These are phyloP conservation scores for Salminus brasiliensis DNA, from an alignment of 2,113 vertebrate genomes.

Conservation along the genomic window DNA sequence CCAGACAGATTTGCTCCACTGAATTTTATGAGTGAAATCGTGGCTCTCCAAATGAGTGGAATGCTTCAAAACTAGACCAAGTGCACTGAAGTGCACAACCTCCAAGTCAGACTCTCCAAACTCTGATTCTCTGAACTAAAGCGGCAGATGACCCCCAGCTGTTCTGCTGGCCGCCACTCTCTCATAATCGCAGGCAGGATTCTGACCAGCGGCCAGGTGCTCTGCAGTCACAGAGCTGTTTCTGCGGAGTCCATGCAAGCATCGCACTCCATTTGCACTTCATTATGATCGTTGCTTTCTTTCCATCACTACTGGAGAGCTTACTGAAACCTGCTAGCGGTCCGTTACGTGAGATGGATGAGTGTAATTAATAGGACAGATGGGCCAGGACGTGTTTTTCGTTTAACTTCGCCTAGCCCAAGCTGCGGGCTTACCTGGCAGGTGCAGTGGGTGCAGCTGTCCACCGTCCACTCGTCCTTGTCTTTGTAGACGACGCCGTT, in stretches of 20 bases:
- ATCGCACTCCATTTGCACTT: slow-evolving; percentile 50
- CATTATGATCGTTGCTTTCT: slow-evolving; percentile 18
- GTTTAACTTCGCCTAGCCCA: background rate
- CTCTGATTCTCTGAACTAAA: background rate
- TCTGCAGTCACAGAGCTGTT: slow-evolving; percentile 30
- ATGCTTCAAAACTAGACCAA: background rate
- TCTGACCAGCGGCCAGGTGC: slow-evolving; percentile 42
- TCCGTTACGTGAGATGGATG: slow-evolving; percentile 42
- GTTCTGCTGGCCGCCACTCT: slow-evolving; percentile 42
- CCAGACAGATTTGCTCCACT: too few relatives aligned
- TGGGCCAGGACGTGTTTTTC: background rate
- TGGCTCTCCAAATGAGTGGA: background rate
- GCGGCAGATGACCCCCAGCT: slow-evolving; percentile 38
- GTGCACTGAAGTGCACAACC: background rate
- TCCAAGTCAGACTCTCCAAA: background rate
- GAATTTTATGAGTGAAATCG: background rate
- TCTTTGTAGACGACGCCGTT: slow-evolving; percentile 87
- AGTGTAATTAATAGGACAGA: background rate
- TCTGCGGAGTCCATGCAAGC: slow-evolving; percentile 43
- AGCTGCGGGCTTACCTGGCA: slow-evolving; percentile 84
- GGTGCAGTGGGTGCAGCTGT: slow-evolving; percentile 94
- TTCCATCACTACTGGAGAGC: slow-evolving; percentile 19
- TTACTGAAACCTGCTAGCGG: slow-evolving; percentile 30
- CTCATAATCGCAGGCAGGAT: slow-evolving; percentile 36
- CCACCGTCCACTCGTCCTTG: slow-evolving; percentile 92